Evolutionary conservation across 2,888 invertebrate genomes (phyloP), one percentile per base, ranked within the genome.

Genomic region (Chesias legatella): DNA sequence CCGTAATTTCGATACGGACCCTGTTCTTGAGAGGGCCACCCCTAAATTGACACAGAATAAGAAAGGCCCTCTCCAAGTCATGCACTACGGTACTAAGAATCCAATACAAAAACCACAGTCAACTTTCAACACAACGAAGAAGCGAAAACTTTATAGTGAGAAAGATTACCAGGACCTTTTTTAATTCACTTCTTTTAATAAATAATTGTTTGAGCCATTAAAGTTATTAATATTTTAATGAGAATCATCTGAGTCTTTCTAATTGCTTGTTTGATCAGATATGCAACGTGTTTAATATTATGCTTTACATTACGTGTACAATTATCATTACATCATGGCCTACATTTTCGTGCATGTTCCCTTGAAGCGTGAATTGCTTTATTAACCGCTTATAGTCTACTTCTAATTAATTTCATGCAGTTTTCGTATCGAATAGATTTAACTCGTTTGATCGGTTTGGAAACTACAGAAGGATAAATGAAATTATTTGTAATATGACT

Each of bases 81-180:
- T 75, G 60, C 79, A 82, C 36, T 73, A 68, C 22, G 77, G 73
- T 1, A 67, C 62, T 39, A 79, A 70, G 53, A 55, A 65, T 3
- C 55, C 62, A 6, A 57, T 50, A 10, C 17, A 46, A 2, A 67
- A 64, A 33, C 51, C 57, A 83, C 3, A 82, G 57, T 78, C 78
- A 7, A 67, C 67, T 10, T 88, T 86, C 46, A 79, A 75, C 43
- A 82, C 85, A 29, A 72, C 73, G 1, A 88, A 86, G 60, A 88
- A 83, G 54, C 72, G 88, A 48, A 88, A 88, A 58, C 67, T 88
- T 3, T 88, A 79, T 47, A 82, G 66, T 41, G 80, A 79, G 7
- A 84, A 84, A 56, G 81, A 82, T 38, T 80, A 79, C 51, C 71
- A 78, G 53, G 77, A 82, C n/a, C n/a, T n/a, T 57, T 74, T 76